Evolutionary conservation across 2,113 vertebrate species (phyloP).

Genomic region (Gasterosteus aculeatus): DNA sequence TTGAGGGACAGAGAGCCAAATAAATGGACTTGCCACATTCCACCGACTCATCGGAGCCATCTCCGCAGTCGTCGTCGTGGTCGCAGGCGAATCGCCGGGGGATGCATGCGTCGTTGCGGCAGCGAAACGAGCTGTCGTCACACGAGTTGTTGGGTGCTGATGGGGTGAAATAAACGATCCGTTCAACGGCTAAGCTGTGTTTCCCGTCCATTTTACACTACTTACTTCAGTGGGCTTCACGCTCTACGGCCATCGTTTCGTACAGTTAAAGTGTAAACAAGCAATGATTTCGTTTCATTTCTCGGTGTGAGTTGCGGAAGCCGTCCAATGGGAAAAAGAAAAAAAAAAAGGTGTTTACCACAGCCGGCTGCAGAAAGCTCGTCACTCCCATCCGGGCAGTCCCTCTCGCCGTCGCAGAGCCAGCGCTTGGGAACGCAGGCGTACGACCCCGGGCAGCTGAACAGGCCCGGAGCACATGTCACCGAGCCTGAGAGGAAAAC

Average conservation of each 20-base stretch:
- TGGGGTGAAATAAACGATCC: slow-evolving; percentile 10
- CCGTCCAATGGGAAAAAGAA: not conserved
- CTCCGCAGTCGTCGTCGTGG: slow-evolving; percentile 95
- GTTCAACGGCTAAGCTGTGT: slow-evolving; percentile 2
- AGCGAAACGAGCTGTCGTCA: slow-evolving; percentile 93
- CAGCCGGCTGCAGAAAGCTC: slow-evolving; percentile 95
- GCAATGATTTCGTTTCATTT: not conserved
- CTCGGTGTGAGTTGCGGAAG: not conserved
- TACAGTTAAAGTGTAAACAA: not conserved
- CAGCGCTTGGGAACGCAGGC: slow-evolving; percentile 94
- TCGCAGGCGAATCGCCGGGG: slow-evolving; percentile 94
- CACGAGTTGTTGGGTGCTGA: slow-evolving; percentile 96
- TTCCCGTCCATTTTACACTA: not conserved
- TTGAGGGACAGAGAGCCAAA: slow-evolving; percentile 6
- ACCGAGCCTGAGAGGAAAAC: slow-evolving; percentile 82
- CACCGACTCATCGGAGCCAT: slow-evolving; percentile 92
- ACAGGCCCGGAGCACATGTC: slow-evolving; percentile 91
- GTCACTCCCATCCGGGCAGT: slow-evolving; percentile 95
- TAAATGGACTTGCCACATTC: slow-evolving; percentile 89
- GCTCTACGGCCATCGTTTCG: not conserved
- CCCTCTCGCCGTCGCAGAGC: slow-evolving; percentile 97
- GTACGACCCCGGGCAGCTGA: slow-evolving; percentile 92
- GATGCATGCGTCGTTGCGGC: slow-evolving; percentile 93
- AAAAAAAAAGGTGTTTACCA: slow-evolving; percentile 76
- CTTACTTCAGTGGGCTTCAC: slow-evolving; percentile 3